Evolutionary conservation across 2,113 vertebrate genomes (phyloP), one percentile per base, ranked within the genome.

Genomic region (Dunckerocampus dactyliophorus): DNA sequence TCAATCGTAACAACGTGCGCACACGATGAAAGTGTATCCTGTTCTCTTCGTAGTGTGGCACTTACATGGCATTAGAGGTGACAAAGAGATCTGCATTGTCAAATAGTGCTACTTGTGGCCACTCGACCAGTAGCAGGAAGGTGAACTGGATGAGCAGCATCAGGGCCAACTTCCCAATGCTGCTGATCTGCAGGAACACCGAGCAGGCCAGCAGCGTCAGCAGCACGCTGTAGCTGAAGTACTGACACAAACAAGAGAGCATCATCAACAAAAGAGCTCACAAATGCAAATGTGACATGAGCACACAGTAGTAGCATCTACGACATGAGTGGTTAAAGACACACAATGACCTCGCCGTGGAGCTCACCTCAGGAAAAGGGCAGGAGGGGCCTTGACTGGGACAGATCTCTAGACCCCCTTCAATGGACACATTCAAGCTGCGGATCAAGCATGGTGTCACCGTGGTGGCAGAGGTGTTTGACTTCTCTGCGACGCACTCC

Each of bases 121-220:
- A 95, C 89, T 96, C 93, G 59, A 95, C 88, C 87, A 98, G 89
- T 85, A 93, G 87, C 89, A 98, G 88, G 83, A 94, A 98, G 56
- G 89, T 85, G 83, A 92, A 84, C 89, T 93, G 94, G 65, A 98
- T 93, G 76, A 89, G 88, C 84, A 95, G 89, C 93, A 93, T 92
- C 82, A 98, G 93, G 55, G 90, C 91, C 89, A 98, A 84, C 86
- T 98, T 98, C 69, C 94, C 94, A 0, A 95, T 94, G 89, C 95
- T 98, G 81, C 93, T 98, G 91, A 98, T 95, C 88, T 98, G 96
- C 85, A 97, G 91, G 92, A 98, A 98, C 84, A 97, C 94, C 1
- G 95, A 96, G 87, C 94, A 95, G 86, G 95, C 95, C 82, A 98
- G 83, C 76, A 97, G 92, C 74, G 93, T 97, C 79, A 98, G 93